Percentiles rank a stretch among this genome's conserved stretches.
phyloP scores from a whole-genome alignment of 2,113 vertebrate genomes.

The Lethenteron reissneri region DNA sequence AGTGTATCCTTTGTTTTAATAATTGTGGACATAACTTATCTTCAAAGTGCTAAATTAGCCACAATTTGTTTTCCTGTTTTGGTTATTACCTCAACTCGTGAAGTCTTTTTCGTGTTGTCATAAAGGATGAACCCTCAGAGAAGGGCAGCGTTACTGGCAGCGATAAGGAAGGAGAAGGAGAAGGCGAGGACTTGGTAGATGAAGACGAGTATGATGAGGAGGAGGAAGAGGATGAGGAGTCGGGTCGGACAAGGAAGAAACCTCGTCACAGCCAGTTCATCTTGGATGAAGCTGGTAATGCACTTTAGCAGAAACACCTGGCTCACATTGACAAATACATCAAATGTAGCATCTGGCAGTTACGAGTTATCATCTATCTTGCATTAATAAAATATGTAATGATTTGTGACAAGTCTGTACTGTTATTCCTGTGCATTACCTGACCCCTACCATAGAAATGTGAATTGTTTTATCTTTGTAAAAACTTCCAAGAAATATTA shows the following conservation, averaged over 20 bases:
- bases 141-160: background rate
- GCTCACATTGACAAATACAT: too few species aligned
- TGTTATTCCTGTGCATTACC: too few species aligned
- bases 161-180: background rate
- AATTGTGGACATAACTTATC: background rate
- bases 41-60: background rate
- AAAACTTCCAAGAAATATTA: too few species aligned
- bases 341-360: too few species aligned
- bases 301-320: background rate
- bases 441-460: too few species aligned
- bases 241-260: background rate
- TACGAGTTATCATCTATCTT: too few species aligned
- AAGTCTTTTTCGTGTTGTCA: too few species aligned
- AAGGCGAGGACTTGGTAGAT: background rate
- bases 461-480: too few species aligned
- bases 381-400: too few species aligned
- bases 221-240: slow-evolving; percentile 2
- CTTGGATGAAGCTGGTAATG: slow-evolving; percentile 5
- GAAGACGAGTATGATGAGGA: slow-evolving; percentile 5
- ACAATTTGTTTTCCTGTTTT: slow-evolving; percentile 1
- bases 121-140: too few species aligned
- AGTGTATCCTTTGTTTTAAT: background rate
- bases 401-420: too few species aligned
- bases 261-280: slow-evolving; percentile 2
- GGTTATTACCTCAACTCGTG: background rate